A percentile compares a stretch with the other conserved stretches of the same genome.
Evolutionary conservation across 2,888 invertebrate species (phyloP).

Genomic region (Electrophaes corylata): DNA sequence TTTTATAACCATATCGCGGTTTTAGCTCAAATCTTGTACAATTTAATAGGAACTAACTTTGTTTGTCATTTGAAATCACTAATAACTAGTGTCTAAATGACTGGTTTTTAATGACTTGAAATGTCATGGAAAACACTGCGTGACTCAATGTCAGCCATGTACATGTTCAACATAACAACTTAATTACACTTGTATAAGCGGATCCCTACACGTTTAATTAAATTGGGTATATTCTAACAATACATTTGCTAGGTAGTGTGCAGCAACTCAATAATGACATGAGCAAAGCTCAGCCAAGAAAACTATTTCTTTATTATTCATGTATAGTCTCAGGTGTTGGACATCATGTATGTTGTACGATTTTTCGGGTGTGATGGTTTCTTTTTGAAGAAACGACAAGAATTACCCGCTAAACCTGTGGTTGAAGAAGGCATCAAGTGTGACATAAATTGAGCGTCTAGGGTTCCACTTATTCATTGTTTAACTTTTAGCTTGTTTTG

Average conservation of each 20-base stretch:
- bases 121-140: background rate
- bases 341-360: background rate
- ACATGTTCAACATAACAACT: background rate
- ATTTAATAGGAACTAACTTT: background rate
- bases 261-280: too few species aligned
- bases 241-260: background rate
- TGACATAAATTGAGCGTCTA: background rate
- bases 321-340: too few species aligned
- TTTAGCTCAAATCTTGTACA: too few species aligned
- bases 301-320: too few species aligned
- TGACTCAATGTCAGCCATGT: background rate
- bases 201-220: background rate
- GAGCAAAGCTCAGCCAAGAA: too few species aligned
- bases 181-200: background rate
- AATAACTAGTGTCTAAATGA: background rate
- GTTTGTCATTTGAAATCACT: constrained; percentile 1
- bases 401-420: background rate
- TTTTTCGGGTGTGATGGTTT: background rate
- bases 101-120: background rate
- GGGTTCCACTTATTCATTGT: background rate
- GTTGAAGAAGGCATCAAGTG: background rate
- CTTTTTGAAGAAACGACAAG: background rate
- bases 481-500: background rate
- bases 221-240: background rate
- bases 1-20: too few species aligned